These are phyloP conservation scores for Drosophila baimaii DNA, from an alignment of 1,140 invertebrate species.

Conservation along the genomic window DNA sequence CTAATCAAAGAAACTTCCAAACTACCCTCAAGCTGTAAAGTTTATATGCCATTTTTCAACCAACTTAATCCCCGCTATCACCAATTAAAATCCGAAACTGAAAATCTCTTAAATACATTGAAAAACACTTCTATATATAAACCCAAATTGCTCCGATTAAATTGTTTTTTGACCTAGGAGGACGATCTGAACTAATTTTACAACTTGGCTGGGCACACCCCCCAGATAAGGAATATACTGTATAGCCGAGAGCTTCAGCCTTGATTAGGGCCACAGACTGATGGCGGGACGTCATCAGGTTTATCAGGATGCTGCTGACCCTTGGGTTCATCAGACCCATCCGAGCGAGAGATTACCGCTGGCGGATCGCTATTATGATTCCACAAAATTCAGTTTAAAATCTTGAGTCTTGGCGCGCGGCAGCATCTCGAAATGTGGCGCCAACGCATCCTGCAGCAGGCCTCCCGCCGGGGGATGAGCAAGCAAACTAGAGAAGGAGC, in stretches of 20 bases:
- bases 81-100: background rate
- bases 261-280: constrained; percentile 30
- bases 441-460: constrained; percentile 44
- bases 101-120: background rate
- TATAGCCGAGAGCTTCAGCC: constrained; percentile 5
- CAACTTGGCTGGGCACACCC: constrained; percentile 20
- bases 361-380: background rate
- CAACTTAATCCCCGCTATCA: background rate
- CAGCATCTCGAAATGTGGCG: constrained; percentile 46
- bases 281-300: constrained; percentile 15
- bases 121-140: constrained; percentile 6
- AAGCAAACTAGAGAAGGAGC: constrained; percentile 11
- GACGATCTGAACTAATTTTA: constrained; percentile 26
- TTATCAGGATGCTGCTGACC: constrained; percentile 50
- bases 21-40: background rate
- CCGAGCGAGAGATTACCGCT: constrained; percentile 20
- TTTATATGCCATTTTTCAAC: background rate
- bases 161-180: constrained; percentile 30
- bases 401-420: constrained; percentile 19
- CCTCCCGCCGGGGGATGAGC: constrained; percentile 27
- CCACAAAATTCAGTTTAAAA: constrained; percentile 19
- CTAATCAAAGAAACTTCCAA: background rate
- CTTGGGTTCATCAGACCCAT: constrained; percentile 27
- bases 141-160: background rate
- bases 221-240: constrained; percentile 15